Evolutionary conservation across 2,113 vertebrate species (phyloP).

Genomic region (Eudyptes chrysolophus): DNA sequence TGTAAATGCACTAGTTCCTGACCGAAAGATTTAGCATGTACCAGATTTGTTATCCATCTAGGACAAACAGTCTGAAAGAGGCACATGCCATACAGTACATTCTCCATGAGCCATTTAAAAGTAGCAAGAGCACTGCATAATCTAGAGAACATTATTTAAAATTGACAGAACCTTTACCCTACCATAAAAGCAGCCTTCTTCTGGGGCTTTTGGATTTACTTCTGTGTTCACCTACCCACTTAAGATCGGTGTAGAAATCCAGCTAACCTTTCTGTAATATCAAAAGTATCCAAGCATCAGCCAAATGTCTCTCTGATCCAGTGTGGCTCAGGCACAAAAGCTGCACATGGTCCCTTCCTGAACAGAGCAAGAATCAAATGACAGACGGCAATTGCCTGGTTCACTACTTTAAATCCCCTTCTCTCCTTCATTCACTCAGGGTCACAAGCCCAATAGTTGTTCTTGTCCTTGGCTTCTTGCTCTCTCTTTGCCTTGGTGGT

Average conservation of each 20-base stretch:
- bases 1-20: constrained; percentile 59
- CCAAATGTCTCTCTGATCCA: neutral
- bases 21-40: constrained; percentile 62
- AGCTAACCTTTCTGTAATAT: neutral
- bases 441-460: neutral
- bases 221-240: neutral
- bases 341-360: neutral
- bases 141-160: constrained; percentile 42
- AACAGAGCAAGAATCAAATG: neutral
- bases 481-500: neutral
- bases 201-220: neutral
- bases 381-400: neutral
- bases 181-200: neutral
- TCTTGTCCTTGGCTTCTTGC: neutral
- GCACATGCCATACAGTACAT: constrained; percentile 37
- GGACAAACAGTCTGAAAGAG: constrained; percentile 55
- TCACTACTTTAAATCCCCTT: neutral
- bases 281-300: neutral
- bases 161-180: constrained; percentile 14
- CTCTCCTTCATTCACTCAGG: neutral
- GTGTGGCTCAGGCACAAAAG: neutral
- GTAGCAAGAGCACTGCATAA: constrained; percentile 5
- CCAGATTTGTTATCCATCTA: constrained; percentile 57
- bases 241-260: neutral
- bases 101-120: constrained; percentile 44